Conservation (phyloP, 2,888 invertebrate genomes). For the Biston betularia region DNA sequence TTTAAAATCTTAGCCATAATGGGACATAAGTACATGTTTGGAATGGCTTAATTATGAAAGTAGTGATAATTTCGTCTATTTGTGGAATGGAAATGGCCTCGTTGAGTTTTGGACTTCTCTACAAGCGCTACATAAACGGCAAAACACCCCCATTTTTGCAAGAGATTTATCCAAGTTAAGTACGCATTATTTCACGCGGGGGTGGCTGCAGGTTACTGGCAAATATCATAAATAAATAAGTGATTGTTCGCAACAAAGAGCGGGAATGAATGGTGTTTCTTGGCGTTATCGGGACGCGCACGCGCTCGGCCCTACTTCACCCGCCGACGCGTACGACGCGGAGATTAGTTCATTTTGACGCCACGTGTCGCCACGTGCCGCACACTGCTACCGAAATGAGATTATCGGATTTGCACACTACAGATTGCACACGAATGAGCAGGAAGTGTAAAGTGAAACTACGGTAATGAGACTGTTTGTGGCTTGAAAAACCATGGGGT, state of each 20-base stretch:
- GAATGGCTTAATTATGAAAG: too few species aligned
- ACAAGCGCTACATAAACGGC: slow-evolving; percentile 7
- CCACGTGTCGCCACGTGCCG: slow-evolving; percentile 84
- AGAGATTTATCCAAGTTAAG: slow-evolving; percentile 62
- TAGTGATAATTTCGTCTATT: not conserved
- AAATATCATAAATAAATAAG: slow-evolving; percentile 86
- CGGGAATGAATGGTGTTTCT: slow-evolving; percentile 84
- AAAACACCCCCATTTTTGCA: slow-evolving; percentile 45
- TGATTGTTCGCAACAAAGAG: slow-evolving; percentile 84
- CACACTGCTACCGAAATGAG: slow-evolving; percentile 79
- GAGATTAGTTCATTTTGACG: slow-evolving; percentile 84
- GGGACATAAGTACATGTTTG: too few species aligned
- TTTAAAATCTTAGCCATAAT: too few species aligned
- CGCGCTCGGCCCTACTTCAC: slow-evolving; percentile 61
- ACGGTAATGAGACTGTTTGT: slow-evolving; percentile 81
- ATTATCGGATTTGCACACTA: slow-evolving; percentile 86
- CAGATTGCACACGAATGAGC: slow-evolving; percentile 85
- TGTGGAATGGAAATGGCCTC: not conserved
- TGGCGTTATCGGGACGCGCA: slow-evolving; percentile 83
- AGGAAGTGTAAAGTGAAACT: slow-evolving; percentile 86
- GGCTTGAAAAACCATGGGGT: slow-evolving; percentile 62
- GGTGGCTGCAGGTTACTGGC: slow-evolving; percentile 80
- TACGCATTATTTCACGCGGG: slow-evolving; percentile 67
- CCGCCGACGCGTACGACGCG: slow-evolving; percentile 78
- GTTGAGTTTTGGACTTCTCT: not conserved